These are phyloP conservation scores for Pegea sp. DNA, from an alignment of 23 tunicate species.

Conservation along the genomic window DNA sequence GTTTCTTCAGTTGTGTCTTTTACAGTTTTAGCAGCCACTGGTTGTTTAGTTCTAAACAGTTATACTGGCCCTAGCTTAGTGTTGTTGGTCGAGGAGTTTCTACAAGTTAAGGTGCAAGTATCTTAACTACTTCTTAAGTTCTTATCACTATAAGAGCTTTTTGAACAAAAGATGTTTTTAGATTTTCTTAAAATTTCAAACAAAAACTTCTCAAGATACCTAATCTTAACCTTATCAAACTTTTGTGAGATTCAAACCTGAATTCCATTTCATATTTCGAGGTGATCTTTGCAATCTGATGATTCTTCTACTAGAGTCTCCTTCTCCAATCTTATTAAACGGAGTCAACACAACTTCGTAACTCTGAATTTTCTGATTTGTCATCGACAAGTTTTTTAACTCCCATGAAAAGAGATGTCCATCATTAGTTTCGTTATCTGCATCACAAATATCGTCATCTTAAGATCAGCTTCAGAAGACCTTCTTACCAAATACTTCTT, in stretches of 20 bases:
- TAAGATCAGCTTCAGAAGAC: too few relatives aligned
- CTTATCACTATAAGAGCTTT: too few relatives aligned
- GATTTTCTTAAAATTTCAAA: neutral
- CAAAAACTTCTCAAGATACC: neutral
- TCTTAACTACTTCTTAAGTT: too few relatives aligned
- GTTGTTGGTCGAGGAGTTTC: too few relatives aligned
- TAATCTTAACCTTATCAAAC: neutral
- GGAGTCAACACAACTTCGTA: constrained; percentile 75
- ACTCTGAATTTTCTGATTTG: neutral
- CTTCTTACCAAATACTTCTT: too few relatives aligned
- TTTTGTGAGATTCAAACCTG: too few relatives aligned
- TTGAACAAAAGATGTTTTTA: neutral
- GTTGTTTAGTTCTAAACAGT: too few relatives aligned
- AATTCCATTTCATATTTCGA: neutral
- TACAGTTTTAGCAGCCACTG: too few relatives aligned
- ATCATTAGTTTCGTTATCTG: neutral
- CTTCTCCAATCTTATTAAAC: constrained; percentile 16
- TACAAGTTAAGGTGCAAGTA: too few relatives aligned
- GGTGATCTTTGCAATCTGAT: constrained; percentile 1
- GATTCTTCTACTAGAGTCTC: constrained; percentile 24
- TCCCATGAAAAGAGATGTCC: constrained; percentile 33
- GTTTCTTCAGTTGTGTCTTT: too few relatives aligned
- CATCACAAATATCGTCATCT: too few relatives aligned
- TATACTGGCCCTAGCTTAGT: too few relatives aligned
- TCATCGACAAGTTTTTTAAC: constrained; percentile 5